Evolutionary conservation across 2,797 vertebrate genomes (phyloP), one percentile per base, ranked within the genome.

Genomic region (Neomorphus geoffroyi): DNA sequence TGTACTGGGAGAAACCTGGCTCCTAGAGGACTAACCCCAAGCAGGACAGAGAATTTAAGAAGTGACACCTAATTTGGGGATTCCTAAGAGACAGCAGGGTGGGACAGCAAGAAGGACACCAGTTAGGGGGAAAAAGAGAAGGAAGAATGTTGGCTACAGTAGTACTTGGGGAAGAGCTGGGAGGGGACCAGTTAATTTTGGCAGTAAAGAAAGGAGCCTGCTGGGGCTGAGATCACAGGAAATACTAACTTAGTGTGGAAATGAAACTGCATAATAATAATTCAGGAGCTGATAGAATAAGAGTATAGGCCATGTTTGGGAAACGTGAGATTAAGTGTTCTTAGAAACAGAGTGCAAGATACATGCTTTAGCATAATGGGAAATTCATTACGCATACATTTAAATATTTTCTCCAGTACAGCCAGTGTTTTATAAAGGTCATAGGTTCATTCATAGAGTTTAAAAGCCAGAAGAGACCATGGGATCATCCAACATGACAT

Each of bases 291-390:
- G 80, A 66, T 17, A 58, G 54, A 18, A 37, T 1, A 3, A 62
- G 30, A 46, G 7, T 51, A 28, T 12, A 65, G 66, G 35, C n/a
- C 22, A 37, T 79, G 74, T 70, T 90, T 93, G 78, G 93, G 54
- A 93, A 94, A 92, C 83, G 45, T 7, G 51, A 86, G 23, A 46
- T 80, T 88, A 74, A 75, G 41, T 80, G 37, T 61, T 93, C 26
- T 58, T 86, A 81, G 81, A 94, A 94, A 65, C 72, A 74, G 81
- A 91, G 16, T 28, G 83, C 81, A 88, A 81, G 72, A 73, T 53
- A 14, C 64, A 48, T 84, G 37, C 53, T 56, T 92, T 60, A 88
- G 80, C 56, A 50, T 85, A 85, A 85, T 66, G 78, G 73, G 3
- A 88, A 95, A 92, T 71, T 94, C 88, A 92, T 90, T 88, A 65